These are phyloP conservation scores for Neocloeon triangulifer DNA, from an alignment of 1,140 invertebrate genomes.

Conservation along the genomic window DNA sequence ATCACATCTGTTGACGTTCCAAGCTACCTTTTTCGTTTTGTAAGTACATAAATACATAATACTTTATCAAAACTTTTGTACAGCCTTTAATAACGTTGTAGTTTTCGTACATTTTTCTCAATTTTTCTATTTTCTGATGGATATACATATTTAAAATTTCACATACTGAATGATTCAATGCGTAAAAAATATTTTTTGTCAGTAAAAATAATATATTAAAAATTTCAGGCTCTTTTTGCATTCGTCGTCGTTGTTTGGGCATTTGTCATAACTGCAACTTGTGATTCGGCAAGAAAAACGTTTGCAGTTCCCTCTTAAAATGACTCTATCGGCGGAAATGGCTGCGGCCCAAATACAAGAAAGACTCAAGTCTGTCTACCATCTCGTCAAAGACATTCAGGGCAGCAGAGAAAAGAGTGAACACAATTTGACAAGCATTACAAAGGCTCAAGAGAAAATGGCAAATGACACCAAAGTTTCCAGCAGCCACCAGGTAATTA, in stretches of 20 bases:
- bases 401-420: slow-evolving; percentile 52
- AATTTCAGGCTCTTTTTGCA: slow-evolving; percentile 12
- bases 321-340: slow-evolving; percentile 50
- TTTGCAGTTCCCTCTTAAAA: slow-evolving; percentile 15
- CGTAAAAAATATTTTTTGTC: too few species aligned
- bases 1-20: too few species aligned
- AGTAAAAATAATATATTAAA: too few species aligned
- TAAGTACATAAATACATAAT: too few species aligned
- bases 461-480: slow-evolving; percentile 39
- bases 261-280: slow-evolving; percentile 12
- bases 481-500: slow-evolving; percentile 25
- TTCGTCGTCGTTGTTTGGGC: slow-evolving; percentile 12
- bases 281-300: slow-evolving; percentile 7
- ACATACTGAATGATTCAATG: too few species aligned
- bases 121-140: too few species aligned
- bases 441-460: slow-evolving; percentile 54
- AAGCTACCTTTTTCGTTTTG: too few species aligned
- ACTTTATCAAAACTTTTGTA: too few species aligned
- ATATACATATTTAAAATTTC: too few species aligned
- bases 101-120: too few species aligned
- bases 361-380: slow-evolving; percentile 48
- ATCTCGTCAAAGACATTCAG: slow-evolving; percentile 57
- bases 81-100: too few species aligned
- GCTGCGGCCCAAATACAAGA: slow-evolving; percentile 62
- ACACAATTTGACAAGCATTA: slow-evolving; percentile 50